Conservation (phyloP, 2,113 vertebrate genomes). For the Bucco capensis region DNA sequence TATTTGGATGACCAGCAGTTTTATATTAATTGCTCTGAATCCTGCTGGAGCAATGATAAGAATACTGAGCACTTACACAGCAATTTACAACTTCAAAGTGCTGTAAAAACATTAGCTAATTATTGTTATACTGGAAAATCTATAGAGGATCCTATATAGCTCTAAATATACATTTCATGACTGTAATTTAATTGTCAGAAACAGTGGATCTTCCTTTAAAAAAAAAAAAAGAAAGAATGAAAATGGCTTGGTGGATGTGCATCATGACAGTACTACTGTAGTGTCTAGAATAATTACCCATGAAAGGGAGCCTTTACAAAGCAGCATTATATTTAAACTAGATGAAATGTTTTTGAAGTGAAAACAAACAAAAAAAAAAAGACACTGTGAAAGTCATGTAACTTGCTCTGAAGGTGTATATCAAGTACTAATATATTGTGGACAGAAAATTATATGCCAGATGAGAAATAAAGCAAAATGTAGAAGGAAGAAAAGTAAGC, state of each 20-base stretch:
- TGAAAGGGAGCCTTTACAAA: not conserved
- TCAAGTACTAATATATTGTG: not conserved
- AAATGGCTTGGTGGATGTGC: not conserved
- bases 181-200: constrained; percentile 26
- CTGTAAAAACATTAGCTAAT: constrained; percentile 42
- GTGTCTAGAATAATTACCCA: not conserved
- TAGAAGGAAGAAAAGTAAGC: not conserved
- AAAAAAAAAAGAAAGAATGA: not conserved
- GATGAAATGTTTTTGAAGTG: not conserved
- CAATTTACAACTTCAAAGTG: constrained; percentile 12
- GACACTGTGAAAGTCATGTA: not conserved
- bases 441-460: not conserved
- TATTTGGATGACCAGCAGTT: constrained; percentile 46
- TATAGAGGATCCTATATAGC: not conserved
- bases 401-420: not conserved
- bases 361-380: not conserved
- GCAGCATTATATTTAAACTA: not conserved
- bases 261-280: not conserved
- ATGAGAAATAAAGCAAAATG: not conserved
- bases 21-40: constrained; percentile 39
- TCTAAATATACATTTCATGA: not conserved
- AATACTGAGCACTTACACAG: constrained; percentile 19
- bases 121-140: constrained; percentile 26
- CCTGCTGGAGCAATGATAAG: not conserved
- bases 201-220: not conserved